Evolutionary conservation across 2,797 vertebrate genomes (phyloP).

Genomic region (Chiroxiphia lanceolata): DNA sequence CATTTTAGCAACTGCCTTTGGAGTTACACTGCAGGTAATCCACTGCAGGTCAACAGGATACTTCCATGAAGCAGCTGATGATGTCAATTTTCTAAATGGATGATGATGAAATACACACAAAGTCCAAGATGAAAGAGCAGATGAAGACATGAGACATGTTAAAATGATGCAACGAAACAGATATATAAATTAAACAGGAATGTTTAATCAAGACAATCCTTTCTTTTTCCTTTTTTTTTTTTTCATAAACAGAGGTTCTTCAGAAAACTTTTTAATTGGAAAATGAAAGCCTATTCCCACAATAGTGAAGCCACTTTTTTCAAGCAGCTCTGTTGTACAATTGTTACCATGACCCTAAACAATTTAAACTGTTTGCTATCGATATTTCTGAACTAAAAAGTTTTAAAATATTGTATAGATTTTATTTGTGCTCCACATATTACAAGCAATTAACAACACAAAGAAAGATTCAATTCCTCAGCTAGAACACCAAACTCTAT

Average conservation of each 20-base stretch:
- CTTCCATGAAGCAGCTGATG: not conserved
- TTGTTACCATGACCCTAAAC: constrained; percentile 48
- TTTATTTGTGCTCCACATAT: constrained; percentile 71
- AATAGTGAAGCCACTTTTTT: constrained; percentile 47
- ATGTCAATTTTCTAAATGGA: not conserved
- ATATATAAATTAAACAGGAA: constrained; percentile 62
- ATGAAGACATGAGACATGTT: not conserved
- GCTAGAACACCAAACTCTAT: constrained; percentile 67
- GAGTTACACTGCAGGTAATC: not conserved
- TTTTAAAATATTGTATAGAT: constrained; percentile 67
- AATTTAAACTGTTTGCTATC: constrained; percentile 28
- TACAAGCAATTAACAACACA: constrained; percentile 58
- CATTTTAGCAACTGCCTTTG: not conserved
- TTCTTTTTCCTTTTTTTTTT: not conserved
- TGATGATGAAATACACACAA: not conserved
- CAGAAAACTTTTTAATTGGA: constrained; percentile 11
- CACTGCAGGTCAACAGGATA: not conserved
- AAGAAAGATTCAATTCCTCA: constrained; percentile 46
- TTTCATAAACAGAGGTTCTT: constrained; percentile 37
- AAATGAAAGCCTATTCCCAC: constrained; percentile 53
- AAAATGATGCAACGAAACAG: constrained; percentile 47
- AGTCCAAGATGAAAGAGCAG: not conserved
- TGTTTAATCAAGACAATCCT: constrained; percentile 61
- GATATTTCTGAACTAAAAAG: constrained; percentile 57
- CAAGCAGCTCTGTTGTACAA: constrained; percentile 52